Evolutionary conservation across 2,113 vertebrate species (phyloP).

Genomic region (Zosterops japonicus): DNA sequence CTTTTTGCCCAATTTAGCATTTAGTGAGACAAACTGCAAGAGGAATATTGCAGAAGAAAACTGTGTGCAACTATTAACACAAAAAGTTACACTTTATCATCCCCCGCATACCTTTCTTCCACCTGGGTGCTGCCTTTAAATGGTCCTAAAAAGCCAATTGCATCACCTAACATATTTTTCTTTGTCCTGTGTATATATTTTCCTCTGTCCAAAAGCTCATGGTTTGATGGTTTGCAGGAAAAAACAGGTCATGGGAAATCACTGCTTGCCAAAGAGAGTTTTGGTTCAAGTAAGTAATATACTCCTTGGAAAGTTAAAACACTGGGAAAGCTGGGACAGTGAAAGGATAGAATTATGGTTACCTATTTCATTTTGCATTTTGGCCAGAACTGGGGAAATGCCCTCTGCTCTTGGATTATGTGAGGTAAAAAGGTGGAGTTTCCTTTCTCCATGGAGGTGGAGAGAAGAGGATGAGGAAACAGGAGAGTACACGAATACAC

Average conservation of each 20-base stretch:
- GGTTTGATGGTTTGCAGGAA: background rate
- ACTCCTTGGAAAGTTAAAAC: background rate
- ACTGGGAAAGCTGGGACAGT: background rate
- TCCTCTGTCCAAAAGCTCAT: background rate
- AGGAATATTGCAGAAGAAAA: background rate
- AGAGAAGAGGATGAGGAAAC: background rate
- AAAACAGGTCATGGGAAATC: background rate
- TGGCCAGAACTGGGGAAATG: background rate
- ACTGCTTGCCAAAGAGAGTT: background rate
- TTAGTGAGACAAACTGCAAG: background rate
- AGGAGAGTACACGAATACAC: background rate
- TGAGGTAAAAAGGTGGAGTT: background rate
- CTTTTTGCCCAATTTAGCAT: background rate
- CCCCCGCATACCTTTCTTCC: background rate
- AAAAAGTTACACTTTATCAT: background rate
- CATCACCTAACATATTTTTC: fast-evolving
- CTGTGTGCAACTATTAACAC: background rate
- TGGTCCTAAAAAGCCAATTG: background rate
- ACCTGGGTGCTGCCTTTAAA: background rate
- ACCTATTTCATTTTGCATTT: background rate
- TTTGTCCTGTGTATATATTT: background rate
- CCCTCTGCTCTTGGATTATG: background rate
- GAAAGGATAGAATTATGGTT: background rate
- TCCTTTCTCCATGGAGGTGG: background rate
- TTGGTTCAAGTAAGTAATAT: background rate